These are phyloP conservation scores for Astur gentilis DNA, from an alignment of 2,113 vertebrate genomes.

Conservation along the genomic window DNA sequence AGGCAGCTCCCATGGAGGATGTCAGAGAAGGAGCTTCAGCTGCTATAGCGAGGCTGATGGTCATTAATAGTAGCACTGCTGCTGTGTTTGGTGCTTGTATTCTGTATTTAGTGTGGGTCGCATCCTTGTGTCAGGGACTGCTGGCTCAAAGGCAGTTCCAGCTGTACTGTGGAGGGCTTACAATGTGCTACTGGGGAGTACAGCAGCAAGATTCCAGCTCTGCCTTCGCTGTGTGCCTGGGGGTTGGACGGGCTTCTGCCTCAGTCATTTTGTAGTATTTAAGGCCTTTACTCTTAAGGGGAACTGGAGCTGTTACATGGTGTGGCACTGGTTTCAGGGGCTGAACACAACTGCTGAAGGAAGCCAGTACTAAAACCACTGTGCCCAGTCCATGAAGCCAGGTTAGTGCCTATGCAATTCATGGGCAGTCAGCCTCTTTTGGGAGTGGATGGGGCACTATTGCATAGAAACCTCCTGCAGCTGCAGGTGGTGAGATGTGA, in stretches of 20 bases:
- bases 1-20: background rate
- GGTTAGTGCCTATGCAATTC: background rate
- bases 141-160: background rate
- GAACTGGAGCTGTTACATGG: too few species aligned
- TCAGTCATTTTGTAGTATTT: background rate
- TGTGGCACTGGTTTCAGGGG: background rate
- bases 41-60: background rate
- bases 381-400: background rate
- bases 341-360: background rate
- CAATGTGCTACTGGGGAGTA: background rate
- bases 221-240: background rate
- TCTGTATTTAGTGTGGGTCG: background rate
- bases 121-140: too few species aligned
- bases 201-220: background rate
- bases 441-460: too few species aligned
- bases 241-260: background rate
- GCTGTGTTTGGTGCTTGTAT: background rate
- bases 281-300: too few species aligned
- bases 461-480: background rate
- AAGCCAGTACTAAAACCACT: background rate
- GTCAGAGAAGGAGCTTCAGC: background rate
- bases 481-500: rapidly evolving
- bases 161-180: background rate
- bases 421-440: background rate
- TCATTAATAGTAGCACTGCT: too few species aligned